phyloP scores from a whole-genome alignment of 2,797 vertebrate species.

The Hybognathus amarus region DNA sequence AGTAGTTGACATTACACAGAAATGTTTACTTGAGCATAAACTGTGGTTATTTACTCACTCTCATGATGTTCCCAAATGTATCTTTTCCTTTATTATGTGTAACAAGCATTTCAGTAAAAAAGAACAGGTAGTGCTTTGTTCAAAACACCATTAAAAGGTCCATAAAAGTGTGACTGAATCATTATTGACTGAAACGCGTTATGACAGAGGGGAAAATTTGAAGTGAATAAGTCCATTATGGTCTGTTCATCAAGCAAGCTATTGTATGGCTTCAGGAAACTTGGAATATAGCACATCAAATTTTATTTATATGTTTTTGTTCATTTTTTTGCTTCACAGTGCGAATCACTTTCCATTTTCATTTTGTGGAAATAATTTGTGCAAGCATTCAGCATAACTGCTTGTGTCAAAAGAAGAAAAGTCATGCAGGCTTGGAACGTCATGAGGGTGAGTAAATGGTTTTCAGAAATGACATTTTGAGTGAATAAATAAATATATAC shows the following conservation, averaged over 20 bases:
- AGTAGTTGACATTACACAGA: not conserved
- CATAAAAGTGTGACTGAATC: not conserved
- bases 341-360: not conserved
- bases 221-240: not conserved
- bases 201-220: not conserved
- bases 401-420: not conserved
- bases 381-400: not conserved
- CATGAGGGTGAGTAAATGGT: not conserved
- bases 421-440: not conserved
- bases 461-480: not conserved
- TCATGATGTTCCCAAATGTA: not conserved
- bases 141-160: not conserved
- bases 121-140: not conserved
- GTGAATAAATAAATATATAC: no score
- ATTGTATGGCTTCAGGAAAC: not conserved
- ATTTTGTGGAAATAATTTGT: conserved; percentile 7
- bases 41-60: not conserved
- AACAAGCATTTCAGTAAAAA: not conserved
- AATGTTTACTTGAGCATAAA: not conserved
- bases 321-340: not conserved
- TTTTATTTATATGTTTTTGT: not conserved
- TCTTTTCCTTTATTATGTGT: not conserved
- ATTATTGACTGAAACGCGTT: not conserved
- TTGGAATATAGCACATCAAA: not conserved
- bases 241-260: not conserved